Percentiles rank a stretch among this genome's conserved stretches.
These are phyloP conservation scores for Drosophila ambigua DNA, from an alignment of 1,140 invertebrate species.

Conservation along the genomic window DNA sequence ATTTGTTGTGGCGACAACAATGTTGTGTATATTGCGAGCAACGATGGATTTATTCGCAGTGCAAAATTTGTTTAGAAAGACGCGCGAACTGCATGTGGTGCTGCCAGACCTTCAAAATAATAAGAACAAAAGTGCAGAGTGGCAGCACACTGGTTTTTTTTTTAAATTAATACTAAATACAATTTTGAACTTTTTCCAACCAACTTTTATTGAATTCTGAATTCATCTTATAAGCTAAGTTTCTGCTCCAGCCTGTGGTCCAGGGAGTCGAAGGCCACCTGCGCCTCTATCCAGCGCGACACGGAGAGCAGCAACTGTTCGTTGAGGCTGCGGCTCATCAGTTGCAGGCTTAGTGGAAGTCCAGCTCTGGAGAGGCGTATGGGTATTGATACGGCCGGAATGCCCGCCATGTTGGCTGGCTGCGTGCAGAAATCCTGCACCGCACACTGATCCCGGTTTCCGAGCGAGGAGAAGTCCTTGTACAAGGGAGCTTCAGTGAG, in stretches of 20 bases:
- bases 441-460: constrained; percentile 94
- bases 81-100: not conserved
- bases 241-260: constrained; percentile 45
- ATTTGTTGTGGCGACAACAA: constrained; percentile 67
- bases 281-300: constrained; percentile 93
- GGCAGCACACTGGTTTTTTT: constrained; percentile 1
- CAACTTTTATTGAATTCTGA: constrained; percentile 17
- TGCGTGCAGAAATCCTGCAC: constrained; percentile 98
- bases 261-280: constrained; percentile 87
- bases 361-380: constrained; percentile 90
- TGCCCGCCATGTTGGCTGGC: constrained; percentile 97
- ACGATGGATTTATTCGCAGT: constrained; percentile 65
- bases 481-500: constrained; percentile 92
- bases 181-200: not conserved
- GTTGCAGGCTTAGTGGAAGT: constrained; percentile 95
- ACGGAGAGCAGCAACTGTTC: constrained; percentile 91
- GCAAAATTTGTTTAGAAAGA: constrained; percentile 63
- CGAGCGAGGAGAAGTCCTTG: constrained; percentile 90
- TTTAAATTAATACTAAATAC: constrained; percentile 1
- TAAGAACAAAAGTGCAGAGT: not conserved
- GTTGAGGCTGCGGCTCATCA: constrained; percentile 93
- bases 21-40: constrained; percentile 67
- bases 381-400: constrained; percentile 96
- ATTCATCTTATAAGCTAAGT: constrained; percentile 10
- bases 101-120: constrained; percentile 8